A percentile compares a stretch with the other conserved stretches of the same genome.
These are phyloP conservation scores for Trachops cirrhosus DNA, from an alignment of 2,797 vertebrate genomes.

Conservation along the genomic window DNA sequence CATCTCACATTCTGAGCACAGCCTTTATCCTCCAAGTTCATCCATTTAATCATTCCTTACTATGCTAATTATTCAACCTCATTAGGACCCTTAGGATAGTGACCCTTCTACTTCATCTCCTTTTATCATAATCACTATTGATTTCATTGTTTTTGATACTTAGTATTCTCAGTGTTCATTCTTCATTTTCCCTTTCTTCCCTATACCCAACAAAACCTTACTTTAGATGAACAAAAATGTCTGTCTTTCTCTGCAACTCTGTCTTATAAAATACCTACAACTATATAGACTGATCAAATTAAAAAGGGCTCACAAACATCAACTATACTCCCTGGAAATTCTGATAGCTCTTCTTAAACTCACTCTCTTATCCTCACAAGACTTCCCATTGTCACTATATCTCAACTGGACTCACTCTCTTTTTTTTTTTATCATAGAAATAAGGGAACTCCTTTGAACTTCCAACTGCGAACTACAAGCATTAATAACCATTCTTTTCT, in stretches of 20 bases:
- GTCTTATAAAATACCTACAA: neutral
- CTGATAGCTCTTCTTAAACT: neutral
- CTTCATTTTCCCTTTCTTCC: neutral
- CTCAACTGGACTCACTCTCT: neutral
- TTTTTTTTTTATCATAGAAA: neutral
- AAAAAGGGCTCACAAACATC: neutral
- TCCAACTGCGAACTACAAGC: neutral
- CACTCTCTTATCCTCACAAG: neutral
- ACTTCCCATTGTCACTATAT: neutral
- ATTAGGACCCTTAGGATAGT: neutral
- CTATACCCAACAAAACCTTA: neutral
- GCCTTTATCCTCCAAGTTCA: neutral
- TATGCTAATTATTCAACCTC: neutral
- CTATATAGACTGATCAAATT: neutral
- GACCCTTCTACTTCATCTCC: neutral
- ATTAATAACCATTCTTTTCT: neutral
- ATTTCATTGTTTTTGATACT: neutral
- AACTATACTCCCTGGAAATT: neutral
- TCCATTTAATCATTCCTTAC: neutral
- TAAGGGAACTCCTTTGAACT: neutral
- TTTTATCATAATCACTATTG: neutral
- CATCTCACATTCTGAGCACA: neutral
- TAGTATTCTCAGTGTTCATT: neutral
- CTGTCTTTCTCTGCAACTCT: neutral
- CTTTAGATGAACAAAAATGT: neutral